Base-by-base conservation (phyloP, 2,797 vertebrate species). In the Sarcophilus harrisii region DNA sequence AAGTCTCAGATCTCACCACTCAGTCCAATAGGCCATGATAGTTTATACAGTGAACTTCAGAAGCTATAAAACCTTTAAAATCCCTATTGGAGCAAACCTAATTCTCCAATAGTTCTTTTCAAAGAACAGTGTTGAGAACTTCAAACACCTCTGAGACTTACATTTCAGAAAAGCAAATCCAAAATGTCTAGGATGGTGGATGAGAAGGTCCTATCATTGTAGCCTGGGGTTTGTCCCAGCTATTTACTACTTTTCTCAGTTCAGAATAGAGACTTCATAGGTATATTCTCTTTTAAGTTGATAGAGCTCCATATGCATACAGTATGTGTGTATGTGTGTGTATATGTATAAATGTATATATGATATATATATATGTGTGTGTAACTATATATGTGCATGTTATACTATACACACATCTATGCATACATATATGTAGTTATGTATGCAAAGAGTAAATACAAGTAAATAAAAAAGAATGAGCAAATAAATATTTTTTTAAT, bases 41-140 rank as follows among this genome's bases (percentile, higher is more conserved):
- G 90, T 97, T 97, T 95, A 95, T 91, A 96, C 92, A 95, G 96
- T 93, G 96, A 92, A 96, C 95, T 98, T 98, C 97, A 97, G 57
- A 98, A 95, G 96, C 87, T 29, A 92, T 91, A 97, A 96, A 92
- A 5, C 8, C 89, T 97, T 98, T 97, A 58, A 98, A 97, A 96
- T 93, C 57, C 24, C 96, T 95, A 54, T 98, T 97, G 96, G 97
- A 98, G 97, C 94, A 96, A 96, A 94, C n/a, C 92, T 10, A 97
- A 96, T 96, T 96, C 95, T 96, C 87, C 90, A 96, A 91, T 92
- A 97, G 97, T 96, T 96, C 96, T 96, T 96, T 98, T 98, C 96
- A 97, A 97, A 98, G 97, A 96, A 97, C 90, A 93, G 95, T 91
- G 91, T 91, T 96, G 93, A 94, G 95, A 96, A 96, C 92, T 96